phyloP scores from a whole-genome alignment of 1,140 invertebrate species.

The Arctopsyche grandis region DNA sequence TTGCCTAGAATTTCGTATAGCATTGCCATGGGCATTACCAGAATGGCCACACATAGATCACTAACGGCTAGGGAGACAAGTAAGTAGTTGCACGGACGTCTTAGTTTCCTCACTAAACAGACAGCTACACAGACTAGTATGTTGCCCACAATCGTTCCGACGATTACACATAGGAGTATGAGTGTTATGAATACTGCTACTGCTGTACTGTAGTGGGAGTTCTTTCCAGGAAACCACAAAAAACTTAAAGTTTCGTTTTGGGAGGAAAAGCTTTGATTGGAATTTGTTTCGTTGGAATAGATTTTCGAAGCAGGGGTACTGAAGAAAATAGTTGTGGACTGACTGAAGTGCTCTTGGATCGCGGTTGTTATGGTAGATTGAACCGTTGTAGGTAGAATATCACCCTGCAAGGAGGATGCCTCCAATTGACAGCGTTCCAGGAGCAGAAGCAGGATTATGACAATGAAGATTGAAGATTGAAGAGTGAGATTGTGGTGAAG shows the following conservation, averaged over 20 bases:
- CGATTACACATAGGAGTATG: conserved; percentile 78
- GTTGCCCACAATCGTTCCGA: conserved; percentile 88
- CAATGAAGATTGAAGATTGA: conserved; percentile 47
- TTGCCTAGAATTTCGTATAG: conserved; percentile 82
- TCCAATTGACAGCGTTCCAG: conserved; percentile 33
- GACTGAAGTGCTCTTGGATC: neutral
- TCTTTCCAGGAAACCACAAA: conserved; percentile 59
- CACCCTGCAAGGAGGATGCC: neutral
- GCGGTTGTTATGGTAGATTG: conserved; percentile 6
- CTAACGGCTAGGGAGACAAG: conserved; percentile 92
- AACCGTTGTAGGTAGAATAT: conserved; percentile 4
- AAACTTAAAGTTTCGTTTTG: neutral
- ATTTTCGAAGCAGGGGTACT: neutral
- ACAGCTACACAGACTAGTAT: conserved; percentile 90
- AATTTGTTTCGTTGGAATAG: conserved; percentile 56
- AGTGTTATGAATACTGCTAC: conserved; percentile 75
- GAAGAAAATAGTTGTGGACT: conserved; percentile 4
- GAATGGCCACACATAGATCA: conserved; percentile 83
- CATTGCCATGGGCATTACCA: conserved; percentile 89
- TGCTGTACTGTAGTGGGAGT: conserved; percentile 61
- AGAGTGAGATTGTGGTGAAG: conserved; percentile 48
- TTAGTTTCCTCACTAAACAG: conserved; percentile 85
- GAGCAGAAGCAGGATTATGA: conserved; percentile 39
- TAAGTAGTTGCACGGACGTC: conserved; percentile 85
- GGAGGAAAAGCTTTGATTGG: conserved; percentile 58